Percentiles rank a stretch among this genome's conserved stretches.
phyloP scores from a whole-genome alignment of 2,797 vertebrate species.

The Phrynocephalus guinanensis region DNA sequence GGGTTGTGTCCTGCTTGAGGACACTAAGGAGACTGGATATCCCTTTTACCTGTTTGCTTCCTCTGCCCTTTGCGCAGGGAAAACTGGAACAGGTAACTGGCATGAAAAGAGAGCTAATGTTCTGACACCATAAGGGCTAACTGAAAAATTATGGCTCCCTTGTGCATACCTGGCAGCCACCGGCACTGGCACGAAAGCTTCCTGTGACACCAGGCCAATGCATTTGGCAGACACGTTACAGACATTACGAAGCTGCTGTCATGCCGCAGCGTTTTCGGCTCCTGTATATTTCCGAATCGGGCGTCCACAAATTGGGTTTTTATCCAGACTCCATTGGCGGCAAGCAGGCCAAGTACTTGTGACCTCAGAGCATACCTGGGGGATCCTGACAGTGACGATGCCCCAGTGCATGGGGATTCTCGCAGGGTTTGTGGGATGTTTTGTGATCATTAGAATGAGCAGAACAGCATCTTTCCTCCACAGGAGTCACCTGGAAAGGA shows the following conservation, averaged over 20 bases:
- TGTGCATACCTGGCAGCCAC: neutral
- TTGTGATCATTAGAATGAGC: too few relatives aligned
- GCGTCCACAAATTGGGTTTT: neutral
- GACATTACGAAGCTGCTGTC: neutral
- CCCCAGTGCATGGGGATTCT: too few relatives aligned
- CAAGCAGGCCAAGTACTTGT: neutral
- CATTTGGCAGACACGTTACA: neutral
- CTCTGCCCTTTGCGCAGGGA: neutral
- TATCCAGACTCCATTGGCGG: neutral
- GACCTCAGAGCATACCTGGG: neutral
- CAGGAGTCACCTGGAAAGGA: too few relatives aligned
- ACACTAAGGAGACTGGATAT: neutral
- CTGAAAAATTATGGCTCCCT: neutral
- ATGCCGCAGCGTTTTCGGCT: neutral
- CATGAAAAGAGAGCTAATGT: neutral
- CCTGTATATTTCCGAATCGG: neutral
- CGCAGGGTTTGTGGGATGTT: too few relatives aligned
- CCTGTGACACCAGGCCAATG: neutral
- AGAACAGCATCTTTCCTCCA: too few relatives aligned
- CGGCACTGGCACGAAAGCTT: neutral
- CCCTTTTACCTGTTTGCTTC: neutral
- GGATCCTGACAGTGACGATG: neutral
- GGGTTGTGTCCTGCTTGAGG: neutral
- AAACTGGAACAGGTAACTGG: neutral
- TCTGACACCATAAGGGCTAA: neutral